These are phyloP conservation scores for Stenolophus ochropezus DNA, from an alignment of 2,888 invertebrate genomes.

Conservation along the genomic window DNA sequence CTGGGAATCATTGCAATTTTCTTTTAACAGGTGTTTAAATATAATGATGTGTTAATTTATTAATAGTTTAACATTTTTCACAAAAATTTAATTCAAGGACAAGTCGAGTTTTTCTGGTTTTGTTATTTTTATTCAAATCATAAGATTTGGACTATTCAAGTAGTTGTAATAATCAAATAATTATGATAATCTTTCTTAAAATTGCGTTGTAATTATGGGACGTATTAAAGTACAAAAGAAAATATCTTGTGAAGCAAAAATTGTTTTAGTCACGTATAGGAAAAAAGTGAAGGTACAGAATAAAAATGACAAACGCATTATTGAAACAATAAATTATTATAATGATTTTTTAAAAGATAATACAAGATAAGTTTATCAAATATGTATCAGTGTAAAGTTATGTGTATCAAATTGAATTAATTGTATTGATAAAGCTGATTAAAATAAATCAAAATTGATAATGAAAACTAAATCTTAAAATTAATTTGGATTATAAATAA, in stretches of 20 bases:
- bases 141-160: background rate
- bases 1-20: conserved; percentile 11
- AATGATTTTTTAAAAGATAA: too few species aligned
- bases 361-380: too few species aligned
- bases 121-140: conserved; percentile 19
- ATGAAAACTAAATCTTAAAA: too few species aligned
- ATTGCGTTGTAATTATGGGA: background rate
- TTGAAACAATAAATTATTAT: too few species aligned
- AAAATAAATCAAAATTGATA: background rate
- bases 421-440: background rate
- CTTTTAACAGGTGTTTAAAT: conserved; percentile 15
- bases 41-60: conserved; percentile 17
- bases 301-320: too few species aligned
- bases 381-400: background rate
- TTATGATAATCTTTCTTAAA: conserved; percentile 12
- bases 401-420: background rate
- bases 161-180: conserved; percentile 13
- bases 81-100: background rate
- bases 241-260: conserved; percentile 6
- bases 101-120: conserved; percentile 5
- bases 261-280: conserved; percentile 28
- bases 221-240: background rate
- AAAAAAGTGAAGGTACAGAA: too few species aligned
- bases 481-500: too few species aligned
- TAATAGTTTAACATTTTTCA: conserved; percentile 20